phyloP scores from a whole-genome alignment of 2,113 vertebrate species.

The Phaethon lepturus region DNA sequence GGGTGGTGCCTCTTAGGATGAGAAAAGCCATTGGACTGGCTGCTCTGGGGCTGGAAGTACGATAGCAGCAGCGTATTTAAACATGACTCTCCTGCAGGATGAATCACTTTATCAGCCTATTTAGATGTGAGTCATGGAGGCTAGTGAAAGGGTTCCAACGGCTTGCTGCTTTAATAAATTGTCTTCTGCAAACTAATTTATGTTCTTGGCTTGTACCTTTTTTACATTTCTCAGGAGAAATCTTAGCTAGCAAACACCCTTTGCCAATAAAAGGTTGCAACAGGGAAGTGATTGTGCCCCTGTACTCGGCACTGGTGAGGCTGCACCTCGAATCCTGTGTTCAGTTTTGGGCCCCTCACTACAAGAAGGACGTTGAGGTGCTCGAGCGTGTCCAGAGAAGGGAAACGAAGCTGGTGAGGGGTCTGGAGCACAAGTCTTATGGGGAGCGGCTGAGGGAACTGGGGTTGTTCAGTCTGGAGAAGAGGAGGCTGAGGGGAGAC shows the following conservation, averaged over 20 bases:
- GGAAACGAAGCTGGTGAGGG: too few relatives aligned
- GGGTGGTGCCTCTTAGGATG: not conserved
- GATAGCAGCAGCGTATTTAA: not conserved
- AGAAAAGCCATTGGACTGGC: not conserved
- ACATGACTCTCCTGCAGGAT: not conserved
- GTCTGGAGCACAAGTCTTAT: too few relatives aligned
- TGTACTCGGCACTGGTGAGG: too few relatives aligned
- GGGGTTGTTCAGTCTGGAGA: too few relatives aligned
- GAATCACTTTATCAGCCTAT: not conserved
- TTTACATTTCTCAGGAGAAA: not conserved
- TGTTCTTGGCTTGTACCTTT: not conserved
- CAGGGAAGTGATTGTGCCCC: too few relatives aligned
- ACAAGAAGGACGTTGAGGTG: too few relatives aligned
- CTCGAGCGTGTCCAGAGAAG: too few relatives aligned
- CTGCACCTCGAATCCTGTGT: too few relatives aligned
- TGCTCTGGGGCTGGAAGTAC: not conserved
- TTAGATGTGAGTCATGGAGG: not conserved
- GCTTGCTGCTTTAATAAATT: not conserved
- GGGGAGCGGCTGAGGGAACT: too few relatives aligned
- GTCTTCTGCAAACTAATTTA: not conserved
- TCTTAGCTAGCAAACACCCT: not conserved
- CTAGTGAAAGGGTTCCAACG: not conserved
- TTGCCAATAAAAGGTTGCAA: not conserved
- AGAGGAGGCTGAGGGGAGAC: too few relatives aligned
- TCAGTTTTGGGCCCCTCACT: too few relatives aligned